Evolutionary conservation across 2,797 vertebrate species (phyloP).

Genomic region (Jordanella pulchra): DNA sequence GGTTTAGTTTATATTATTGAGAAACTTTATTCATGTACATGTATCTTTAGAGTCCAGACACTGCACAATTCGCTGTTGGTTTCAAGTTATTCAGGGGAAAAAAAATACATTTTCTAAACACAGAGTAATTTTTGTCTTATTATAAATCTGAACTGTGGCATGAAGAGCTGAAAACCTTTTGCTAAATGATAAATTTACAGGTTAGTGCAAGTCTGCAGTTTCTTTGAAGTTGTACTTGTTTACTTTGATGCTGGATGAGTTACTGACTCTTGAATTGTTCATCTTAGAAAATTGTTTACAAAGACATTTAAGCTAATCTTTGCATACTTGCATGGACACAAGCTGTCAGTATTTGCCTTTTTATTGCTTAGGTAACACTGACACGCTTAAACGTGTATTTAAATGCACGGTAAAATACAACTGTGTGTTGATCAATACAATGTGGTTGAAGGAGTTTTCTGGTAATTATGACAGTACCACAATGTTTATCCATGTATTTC

Average conservation of each 20-base stretch:
- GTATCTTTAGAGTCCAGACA: constrained; percentile 10
- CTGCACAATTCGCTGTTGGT: constrained; percentile 15
- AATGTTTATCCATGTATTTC: constrained; percentile 38
- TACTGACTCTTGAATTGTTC: background rate
- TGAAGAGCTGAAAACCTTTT: constrained; percentile 1
- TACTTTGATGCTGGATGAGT: constrained; percentile 7
- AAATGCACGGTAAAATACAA: constrained; percentile 7
- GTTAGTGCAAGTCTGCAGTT: constrained; percentile 37
- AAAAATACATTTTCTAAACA: constrained; percentile 30
- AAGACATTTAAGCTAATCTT: constrained; percentile 15
- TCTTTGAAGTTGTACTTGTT: constrained; percentile 15
- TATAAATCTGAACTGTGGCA: constrained; percentile 15
- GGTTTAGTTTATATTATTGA: background rate
- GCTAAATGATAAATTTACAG: constrained; percentile 15
- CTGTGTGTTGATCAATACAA: constrained; percentile 1
- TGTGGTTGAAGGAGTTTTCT: constrained; percentile 5
- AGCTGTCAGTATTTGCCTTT: constrained; percentile 6
- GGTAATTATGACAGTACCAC: constrained; percentile 32
- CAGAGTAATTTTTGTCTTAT: constrained; percentile 13
- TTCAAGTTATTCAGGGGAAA: constrained; percentile 43
- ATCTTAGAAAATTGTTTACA: background rate
- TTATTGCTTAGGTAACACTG: constrained; percentile 14
- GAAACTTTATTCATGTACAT: constrained; percentile 3
- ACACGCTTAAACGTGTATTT: constrained; percentile 16
- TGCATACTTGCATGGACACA: constrained; percentile 18